A percentile compares a stretch with the other conserved stretches of the same genome.
These are phyloP conservation scores for Phycodurus eques DNA, from an alignment of 2,113 vertebrate genomes.

Conservation along the genomic window DNA sequence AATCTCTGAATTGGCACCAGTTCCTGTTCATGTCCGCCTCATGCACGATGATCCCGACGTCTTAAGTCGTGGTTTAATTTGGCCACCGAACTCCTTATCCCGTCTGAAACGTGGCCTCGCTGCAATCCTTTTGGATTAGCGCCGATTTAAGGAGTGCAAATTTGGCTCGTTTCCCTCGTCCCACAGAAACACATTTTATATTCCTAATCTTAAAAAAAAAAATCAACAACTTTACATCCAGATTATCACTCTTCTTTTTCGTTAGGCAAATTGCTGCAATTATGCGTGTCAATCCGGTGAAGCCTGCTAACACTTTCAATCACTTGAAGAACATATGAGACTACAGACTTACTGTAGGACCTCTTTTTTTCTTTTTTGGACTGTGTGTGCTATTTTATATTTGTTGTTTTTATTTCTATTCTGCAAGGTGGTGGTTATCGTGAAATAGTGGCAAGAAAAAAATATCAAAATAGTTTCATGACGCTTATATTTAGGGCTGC, in stretches of 20 bases:
- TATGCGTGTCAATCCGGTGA: constrained; percentile 52
- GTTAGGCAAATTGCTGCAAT: constrained; percentile 65
- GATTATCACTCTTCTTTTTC: constrained; percentile 51
- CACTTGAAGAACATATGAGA: no score
- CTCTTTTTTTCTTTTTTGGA: no score
- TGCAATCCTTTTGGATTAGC: constrained; percentile 73
- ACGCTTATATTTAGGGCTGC: no score
- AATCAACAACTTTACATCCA: constrained; percentile 30
- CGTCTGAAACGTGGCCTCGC: constrained; percentile 61
- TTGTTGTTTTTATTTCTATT: background rate
- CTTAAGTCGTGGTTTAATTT: constrained; percentile 72
- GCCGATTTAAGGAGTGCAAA: constrained; percentile 60
- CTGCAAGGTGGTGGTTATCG: background rate
- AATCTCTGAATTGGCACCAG: constrained; percentile 62
- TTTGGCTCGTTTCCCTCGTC: constrained; percentile 50
- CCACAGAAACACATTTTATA: constrained; percentile 45
- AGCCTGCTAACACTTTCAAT: constrained; percentile 16
- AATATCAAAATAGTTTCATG: no score
- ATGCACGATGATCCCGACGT: constrained; percentile 64
- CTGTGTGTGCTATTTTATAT: constrained; percentile 7
- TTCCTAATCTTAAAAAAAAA: constrained; percentile 55
- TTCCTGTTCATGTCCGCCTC: constrained; percentile 72
- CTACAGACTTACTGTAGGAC: no score
- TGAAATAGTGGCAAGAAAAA: no score
- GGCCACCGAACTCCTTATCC: constrained; percentile 62